Evolutionary conservation across 2,888 invertebrate species (phyloP).

Genomic region (Drosophila mulleri): DNA sequence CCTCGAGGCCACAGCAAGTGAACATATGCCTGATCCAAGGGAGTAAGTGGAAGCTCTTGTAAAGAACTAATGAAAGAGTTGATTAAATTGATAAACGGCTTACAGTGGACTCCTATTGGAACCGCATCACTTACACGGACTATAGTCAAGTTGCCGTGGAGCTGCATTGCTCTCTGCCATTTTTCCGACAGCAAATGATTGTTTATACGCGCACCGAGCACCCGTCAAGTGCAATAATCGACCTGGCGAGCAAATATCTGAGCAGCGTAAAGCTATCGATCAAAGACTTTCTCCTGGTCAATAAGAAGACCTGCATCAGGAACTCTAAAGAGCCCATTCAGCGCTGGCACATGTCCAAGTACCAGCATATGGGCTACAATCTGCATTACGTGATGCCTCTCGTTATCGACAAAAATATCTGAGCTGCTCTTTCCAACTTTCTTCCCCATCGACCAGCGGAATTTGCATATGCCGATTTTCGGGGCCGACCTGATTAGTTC

Average conservation of each 20-base stretch:
- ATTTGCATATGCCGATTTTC: constrained; percentile 67
- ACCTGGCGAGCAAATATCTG: constrained; percentile 35
- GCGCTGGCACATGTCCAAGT: constrained; percentile 56
- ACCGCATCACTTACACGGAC: constrained; percentile 53
- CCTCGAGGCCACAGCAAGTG: constrained; percentile 19
- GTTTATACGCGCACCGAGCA: constrained; percentile 38
- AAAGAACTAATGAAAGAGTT: too few species aligned
- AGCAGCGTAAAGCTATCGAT: constrained; percentile 21
- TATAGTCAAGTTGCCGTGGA: constrained; percentile 53
- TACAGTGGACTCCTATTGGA: constrained; percentile 62
- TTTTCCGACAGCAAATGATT: constrained; percentile 59
- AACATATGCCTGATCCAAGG: constrained; percentile 39
- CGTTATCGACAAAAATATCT: constrained; percentile 48
- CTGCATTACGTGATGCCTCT: constrained; percentile 58
- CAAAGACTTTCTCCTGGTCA: constrained; percentile 21
- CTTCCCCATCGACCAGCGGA: constrained; percentile 34
- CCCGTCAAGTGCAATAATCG: constrained; percentile 26
- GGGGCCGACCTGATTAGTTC: constrained; percentile 58
- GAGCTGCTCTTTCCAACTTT: constrained; percentile 50
- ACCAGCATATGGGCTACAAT: constrained; percentile 53
- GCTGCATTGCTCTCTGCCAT: constrained; percentile 55
- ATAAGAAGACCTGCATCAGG: constrained; percentile 26
- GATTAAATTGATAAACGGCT: background rate
- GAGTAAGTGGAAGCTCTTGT: constrained; percentile 31
- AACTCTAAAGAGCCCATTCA: constrained; percentile 29